Conservation (phyloP, 2,888 invertebrate genomes). For the Tinea pellionella region DNA sequence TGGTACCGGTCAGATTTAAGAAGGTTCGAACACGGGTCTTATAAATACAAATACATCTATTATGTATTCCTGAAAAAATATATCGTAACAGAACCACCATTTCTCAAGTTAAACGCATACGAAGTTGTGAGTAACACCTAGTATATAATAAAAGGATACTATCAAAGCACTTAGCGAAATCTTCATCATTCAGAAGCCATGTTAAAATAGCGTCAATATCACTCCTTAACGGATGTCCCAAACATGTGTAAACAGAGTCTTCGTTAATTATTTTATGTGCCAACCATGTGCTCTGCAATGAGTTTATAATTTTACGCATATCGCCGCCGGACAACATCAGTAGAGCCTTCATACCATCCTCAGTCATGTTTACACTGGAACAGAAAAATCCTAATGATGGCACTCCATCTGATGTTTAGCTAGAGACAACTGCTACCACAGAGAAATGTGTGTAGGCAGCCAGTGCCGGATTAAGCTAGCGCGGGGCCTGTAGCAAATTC, state of each 20-base stretch:
- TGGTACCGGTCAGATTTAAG: too few species aligned
- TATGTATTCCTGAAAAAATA: too few species aligned
- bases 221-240: conserved; percentile 92
- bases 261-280: conserved; percentile 91
- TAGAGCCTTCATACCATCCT: conserved; percentile 90
- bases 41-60: too few species aligned
- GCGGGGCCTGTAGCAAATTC: too few species aligned
- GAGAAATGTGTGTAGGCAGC: too few species aligned
- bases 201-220: conserved; percentile 91
- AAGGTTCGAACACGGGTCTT: too few species aligned
- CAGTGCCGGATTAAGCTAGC: too few species aligned
- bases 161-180: conserved; percentile 78
- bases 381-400: conserved; percentile 4
- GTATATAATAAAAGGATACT: conserved; percentile 75
- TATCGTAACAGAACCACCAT: too few species aligned
- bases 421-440: too few species aligned
- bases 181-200: conserved; percentile 85
- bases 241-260: conserved; percentile 92
- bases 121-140: too few species aligned
- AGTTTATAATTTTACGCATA: conserved; percentile 97
- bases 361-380: conserved; percentile 81
- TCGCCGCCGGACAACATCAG: conserved; percentile 93
- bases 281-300: conserved; percentile 95
- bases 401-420: too few species aligned
- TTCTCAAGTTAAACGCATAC: too few species aligned